These are phyloP conservation scores for Salmo trutta DNA, from an alignment of 2,797 vertebrate genomes.

Conservation along the genomic window DNA sequence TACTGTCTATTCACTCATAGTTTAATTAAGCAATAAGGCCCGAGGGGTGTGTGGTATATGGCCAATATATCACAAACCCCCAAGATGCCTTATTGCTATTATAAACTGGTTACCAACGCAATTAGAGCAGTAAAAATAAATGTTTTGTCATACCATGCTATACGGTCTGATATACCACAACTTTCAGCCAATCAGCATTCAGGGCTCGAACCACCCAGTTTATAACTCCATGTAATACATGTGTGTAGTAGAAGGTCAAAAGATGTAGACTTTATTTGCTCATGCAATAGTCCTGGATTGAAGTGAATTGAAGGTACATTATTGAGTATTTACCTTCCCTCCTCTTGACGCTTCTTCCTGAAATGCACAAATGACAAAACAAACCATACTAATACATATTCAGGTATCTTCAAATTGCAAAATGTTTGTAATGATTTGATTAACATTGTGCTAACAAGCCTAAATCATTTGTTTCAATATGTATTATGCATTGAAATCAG, in stretches of 20 bases:
- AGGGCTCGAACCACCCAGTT: too few relatives aligned
- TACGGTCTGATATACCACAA: too few relatives aligned
- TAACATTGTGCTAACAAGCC: neutral
- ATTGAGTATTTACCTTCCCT: constrained; percentile 44
- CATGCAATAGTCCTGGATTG: neutral
- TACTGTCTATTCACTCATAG: neutral
- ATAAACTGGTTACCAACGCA: too few relatives aligned
- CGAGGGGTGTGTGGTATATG: too few relatives aligned
- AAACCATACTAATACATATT: neutral
- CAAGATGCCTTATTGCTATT: too few relatives aligned
- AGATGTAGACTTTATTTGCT: neutral
- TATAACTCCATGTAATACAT: neutral
- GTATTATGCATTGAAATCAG: neutral
- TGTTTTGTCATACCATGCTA: too few relatives aligned
- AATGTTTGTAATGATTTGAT: neutral
- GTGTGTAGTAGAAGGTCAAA: neutral
- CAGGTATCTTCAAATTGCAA: neutral
- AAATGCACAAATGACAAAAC: constrained; percentile 25
- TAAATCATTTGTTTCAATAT: neutral
- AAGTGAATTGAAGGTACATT: neutral
- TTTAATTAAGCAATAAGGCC: neutral
- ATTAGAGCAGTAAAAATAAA: too few relatives aligned
- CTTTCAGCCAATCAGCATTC: too few relatives aligned
- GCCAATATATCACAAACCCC: too few relatives aligned
- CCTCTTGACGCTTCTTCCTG: constrained; percentile 48